Base-by-base conservation (phyloP, 2,113 vertebrate genomes). In the Pomatorhinus ruficollis region DNA sequence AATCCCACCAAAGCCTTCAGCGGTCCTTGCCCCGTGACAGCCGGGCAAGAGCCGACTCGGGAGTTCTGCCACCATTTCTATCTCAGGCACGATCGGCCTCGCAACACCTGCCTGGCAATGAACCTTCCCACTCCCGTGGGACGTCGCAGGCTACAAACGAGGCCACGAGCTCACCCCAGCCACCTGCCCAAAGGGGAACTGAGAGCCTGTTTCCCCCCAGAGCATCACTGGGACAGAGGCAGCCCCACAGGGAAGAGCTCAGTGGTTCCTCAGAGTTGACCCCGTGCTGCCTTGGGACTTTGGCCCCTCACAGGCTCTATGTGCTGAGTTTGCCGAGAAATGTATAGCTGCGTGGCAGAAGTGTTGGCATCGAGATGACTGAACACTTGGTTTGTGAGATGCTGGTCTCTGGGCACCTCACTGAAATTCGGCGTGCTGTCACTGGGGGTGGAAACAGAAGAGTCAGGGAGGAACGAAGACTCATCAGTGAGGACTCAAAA, bases 11-110 rank as follows among this genome's bases (percentile, higher is more conserved):
- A 33, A 89, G 20, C 42, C 23, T 14, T 23, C 18, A 7, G 37
- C 2, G 0, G 5, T 12, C 50, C 9, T 33, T 10, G 2, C 0
- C 22, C 8, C 57, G 9, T 3, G 15, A 9, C 5, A 35, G 33
- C 40, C 37, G 14, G 3, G 1, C 37, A 20, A 11, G 71, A 76
- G 5, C 44, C 4, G 53, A 10, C 40, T 24, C 3, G 3, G 83
- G 52, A 12, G 0, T 1, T 61, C 47, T 4, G 5, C 40, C 80
- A 75, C 37, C 49, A 8, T 39, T 40, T 39, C 64, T 28, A 23
- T 4, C 12, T 0, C 49, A 12, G 37, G 44, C 59, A 22, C 20
- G 0, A 57, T 13, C 2, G 7, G 83, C 57, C 80, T 22, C 30
- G 3, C 56, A 35, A 11, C 76, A 83, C 80, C 66, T 39, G 80